phyloP scores from a whole-genome alignment of 2,113 vertebrate genomes.

The Kobus ellipsiprymnus region DNA sequence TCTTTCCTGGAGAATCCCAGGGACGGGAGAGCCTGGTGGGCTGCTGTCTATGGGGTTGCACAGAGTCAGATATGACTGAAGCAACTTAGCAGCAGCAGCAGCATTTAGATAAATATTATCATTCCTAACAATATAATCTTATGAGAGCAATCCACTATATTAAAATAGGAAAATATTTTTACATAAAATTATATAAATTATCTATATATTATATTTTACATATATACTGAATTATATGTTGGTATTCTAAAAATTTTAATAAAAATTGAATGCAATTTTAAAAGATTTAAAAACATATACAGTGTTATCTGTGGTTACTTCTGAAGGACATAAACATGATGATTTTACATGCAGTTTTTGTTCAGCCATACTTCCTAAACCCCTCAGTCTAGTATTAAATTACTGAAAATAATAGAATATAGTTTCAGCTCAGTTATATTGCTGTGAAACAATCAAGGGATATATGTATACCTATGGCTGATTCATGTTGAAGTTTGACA shows the following conservation, averaged over 20 bases:
- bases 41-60: rapidly evolving
- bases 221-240: not conserved
- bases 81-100: too few species aligned
- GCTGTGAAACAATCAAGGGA: not conserved
- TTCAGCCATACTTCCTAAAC: not conserved
- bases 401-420: not conserved
- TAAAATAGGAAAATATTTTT: not conserved
- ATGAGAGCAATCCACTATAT: not conserved
- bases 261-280: not conserved
- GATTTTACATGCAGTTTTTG: not conserved
- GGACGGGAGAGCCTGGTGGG: too few species aligned
- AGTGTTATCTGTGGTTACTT: not conserved
- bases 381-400: not conserved
- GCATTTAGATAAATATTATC: not conserved
- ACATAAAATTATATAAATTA: not conserved
- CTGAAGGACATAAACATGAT: not conserved
- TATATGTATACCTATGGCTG: not conserved
- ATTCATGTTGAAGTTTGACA: not conserved
- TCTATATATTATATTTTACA: not conserved
- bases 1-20: too few species aligned
- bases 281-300: not conserved
- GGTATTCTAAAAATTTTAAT: not conserved
- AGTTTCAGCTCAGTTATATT: not conserved
- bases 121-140: not conserved
- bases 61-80: rapidly evolving